Conservation (phyloP, 2,888 invertebrate species). For the Pterostichus madidus region DNA sequence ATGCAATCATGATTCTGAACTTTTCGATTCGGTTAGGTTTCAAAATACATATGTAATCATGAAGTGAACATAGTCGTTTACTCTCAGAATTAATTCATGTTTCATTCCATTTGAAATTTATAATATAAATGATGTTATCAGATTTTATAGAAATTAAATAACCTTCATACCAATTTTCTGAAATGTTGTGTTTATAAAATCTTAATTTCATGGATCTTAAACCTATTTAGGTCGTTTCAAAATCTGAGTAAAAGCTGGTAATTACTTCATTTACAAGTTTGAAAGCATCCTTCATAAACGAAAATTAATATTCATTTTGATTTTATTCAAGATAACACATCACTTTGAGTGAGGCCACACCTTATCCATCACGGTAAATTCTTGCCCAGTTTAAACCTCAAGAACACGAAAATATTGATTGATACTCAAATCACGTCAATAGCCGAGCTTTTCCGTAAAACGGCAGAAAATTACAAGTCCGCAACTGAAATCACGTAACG, state of each 20-base stretch:
- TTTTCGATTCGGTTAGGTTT: too few relatives aligned
- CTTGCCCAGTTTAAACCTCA: constrained; percentile 18
- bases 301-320: constrained; percentile 37
- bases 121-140: too few relatives aligned
- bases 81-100: too few relatives aligned
- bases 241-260: not conserved
- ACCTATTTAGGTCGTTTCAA: not conserved
- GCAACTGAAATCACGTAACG: constrained; percentile 60
- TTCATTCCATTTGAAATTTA: too few relatives aligned
- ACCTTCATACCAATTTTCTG: too few relatives aligned
- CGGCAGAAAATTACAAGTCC: constrained; percentile 52
- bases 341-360: constrained; percentile 13
- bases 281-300: constrained; percentile 12
- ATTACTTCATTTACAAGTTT: constrained; percentile 31
- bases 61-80: too few relatives aligned
- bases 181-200: not conserved
- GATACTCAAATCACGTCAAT: constrained; percentile 49
- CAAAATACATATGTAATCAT: too few relatives aligned
- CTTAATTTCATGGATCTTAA: constrained; percentile 8
- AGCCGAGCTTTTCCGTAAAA: constrained; percentile 27
- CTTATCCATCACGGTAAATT: constrained; percentile 39
- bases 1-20: too few relatives aligned
- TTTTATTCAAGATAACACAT: constrained; percentile 17
- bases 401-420: constrained; percentile 33
- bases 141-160: too few relatives aligned